Evolutionary conservation across 2,797 vertebrate species (phyloP).

Genomic region (Antennarius maculatus): DNA sequence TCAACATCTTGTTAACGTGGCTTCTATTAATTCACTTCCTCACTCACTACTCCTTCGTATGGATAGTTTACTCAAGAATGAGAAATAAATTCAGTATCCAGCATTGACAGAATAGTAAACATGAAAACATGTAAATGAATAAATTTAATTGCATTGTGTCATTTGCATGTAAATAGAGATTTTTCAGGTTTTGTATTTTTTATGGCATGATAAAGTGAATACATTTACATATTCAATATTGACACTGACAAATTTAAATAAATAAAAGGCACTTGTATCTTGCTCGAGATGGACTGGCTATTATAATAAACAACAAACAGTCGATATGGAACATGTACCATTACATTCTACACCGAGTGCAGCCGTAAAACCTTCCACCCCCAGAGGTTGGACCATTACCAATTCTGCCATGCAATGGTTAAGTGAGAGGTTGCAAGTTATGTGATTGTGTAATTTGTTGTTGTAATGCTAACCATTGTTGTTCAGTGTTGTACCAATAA

Average conservation of each 20-base stretch:
- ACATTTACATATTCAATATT: too few relatives aligned
- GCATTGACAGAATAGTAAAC: not conserved
- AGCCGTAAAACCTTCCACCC: not conserved
- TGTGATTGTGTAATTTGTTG: constrained; percentile 44
- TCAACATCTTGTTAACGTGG: constrained; percentile 7
- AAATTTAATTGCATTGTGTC: too few relatives aligned
- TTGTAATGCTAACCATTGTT: constrained; percentile 45
- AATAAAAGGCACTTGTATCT: too few relatives aligned
- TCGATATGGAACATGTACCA: not conserved
- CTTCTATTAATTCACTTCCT: not conserved
- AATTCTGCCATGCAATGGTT: constrained; percentile 13
- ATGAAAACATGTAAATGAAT: too few relatives aligned
- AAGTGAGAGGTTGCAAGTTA: constrained; percentile 20
- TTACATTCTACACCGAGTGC: not conserved
- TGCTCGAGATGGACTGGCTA: too few relatives aligned
- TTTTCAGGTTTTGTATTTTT: too few relatives aligned
- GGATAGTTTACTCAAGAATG: not conserved
- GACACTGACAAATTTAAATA: too few relatives aligned
- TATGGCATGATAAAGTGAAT: not conserved
- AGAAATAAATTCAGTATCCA: not conserved
- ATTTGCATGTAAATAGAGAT: too few relatives aligned
- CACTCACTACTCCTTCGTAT: not conserved
- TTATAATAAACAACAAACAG: not conserved
- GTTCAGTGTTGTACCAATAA: constrained; percentile 59
- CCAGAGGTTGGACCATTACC: not conserved